Evolutionary conservation across 2,797 vertebrate genomes (phyloP), one percentile per base, ranked within the genome.

Genomic region (Pelobates cultripes): DNA sequence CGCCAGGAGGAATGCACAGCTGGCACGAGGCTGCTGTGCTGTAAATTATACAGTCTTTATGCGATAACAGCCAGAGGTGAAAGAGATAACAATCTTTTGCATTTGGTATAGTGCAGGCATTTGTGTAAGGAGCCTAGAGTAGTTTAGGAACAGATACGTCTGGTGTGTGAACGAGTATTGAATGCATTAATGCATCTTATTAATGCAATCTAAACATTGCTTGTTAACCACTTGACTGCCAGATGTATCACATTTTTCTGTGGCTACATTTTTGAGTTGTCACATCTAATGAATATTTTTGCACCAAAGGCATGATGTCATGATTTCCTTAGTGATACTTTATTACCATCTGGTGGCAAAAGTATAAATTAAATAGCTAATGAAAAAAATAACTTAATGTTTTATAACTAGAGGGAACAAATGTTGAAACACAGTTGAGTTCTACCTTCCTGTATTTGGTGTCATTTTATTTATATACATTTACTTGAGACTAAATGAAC

Each of bases 51-150:
- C 44, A 80, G 73, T 84, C 82, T 84, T 84, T 84, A 84, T 84
- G 82, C 79, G 68, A 76, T 84, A 84, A 84, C 82, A 75, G 82
- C 82, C 82, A 84, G 82, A 80, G 77, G 82, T 84, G 82, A 84
- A 84, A 79, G 12, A 80, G 73, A 84, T 76, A 76, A 70, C 73
- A 76, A 76, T 71, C 73, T 75, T 84, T 80, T 84, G 82, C 82
- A 79, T 84, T 75, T 70, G 45, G 77, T 76, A 68, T 40, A 45
- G 60, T 47, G 63, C 73, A 75, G 63, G 72, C 15, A 71, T 75
- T 75, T 67, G 43, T 70, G 14, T 40, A 79, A 47, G 51, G 64
- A 64, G 43, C 70, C 47, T 40, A 13, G 73, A 6, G 40, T 67
- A 53, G 74, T 75, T 75, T 76, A 17, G 57, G 55, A 43, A 28